Conservation (phyloP, 2,797 vertebrate species). For the Neosilurus hyrtlii region DNA sequence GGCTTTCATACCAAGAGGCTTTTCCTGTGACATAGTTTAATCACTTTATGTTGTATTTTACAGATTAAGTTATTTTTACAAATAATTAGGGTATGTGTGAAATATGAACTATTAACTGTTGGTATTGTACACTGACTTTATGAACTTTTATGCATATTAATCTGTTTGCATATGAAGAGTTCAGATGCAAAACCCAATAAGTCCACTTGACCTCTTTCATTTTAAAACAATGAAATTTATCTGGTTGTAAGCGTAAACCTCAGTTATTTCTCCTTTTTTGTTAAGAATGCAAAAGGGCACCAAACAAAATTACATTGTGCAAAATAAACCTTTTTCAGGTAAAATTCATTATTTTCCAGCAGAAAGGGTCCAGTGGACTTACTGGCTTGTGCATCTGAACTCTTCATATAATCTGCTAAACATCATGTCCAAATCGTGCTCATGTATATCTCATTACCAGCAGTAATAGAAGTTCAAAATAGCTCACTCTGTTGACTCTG, state of each 20-base stretch:
- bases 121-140: neutral
- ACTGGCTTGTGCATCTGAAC: too few species aligned
- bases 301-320: too few species aligned
- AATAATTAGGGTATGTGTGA: neutral
- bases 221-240: too few species aligned
- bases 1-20: neutral
- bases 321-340: too few species aligned
- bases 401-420: neutral
- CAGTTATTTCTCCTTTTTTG: too few species aligned
- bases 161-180: neutral
- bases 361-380: too few species aligned
- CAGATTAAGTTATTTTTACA: neutral
- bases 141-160: conserved; percentile 5
- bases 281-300: too few species aligned
- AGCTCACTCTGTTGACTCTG: conserved; percentile 30
- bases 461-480: neutral
- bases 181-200: too few species aligned
- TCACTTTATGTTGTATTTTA: neutral
- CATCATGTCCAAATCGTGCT: conserved; percentile 5
- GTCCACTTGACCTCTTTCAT: too few species aligned
- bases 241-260: too few species aligned
- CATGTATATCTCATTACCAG: conserved; percentile 4
- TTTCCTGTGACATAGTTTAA: neutral
- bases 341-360: too few species aligned
- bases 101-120: neutral